A percentile compares a stretch with the other conserved stretches of the same genome.
phyloP scores from a whole-genome alignment of 92 coral and sea anemone genomes.

The Micromussa lordhowensis region DNA sequence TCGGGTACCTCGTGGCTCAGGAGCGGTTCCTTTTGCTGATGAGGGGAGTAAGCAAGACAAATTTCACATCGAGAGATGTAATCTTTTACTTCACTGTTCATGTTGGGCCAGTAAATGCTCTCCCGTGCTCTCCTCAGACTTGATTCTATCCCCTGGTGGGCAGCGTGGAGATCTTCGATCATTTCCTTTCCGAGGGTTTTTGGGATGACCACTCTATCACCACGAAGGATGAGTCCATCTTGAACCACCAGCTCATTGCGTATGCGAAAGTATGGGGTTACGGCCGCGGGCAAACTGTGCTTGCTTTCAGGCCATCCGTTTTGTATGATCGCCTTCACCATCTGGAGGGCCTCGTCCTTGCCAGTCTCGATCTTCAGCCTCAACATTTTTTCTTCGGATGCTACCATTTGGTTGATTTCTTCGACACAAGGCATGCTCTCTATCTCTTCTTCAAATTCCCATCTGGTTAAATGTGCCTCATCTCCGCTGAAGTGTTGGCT shows the following conservation, averaged over 20 bases:
- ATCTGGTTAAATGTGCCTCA: background rate
- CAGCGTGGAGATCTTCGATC: slow-evolving; percentile 20
- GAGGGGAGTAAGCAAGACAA: background rate
- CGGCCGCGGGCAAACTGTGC: background rate
- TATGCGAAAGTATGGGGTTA: slow-evolving; percentile 18
- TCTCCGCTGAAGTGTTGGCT: slow-evolving; percentile 33
- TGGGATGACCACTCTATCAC: slow-evolving; percentile 37
- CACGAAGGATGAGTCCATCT: background rate
- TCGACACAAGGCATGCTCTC: slow-evolving; percentile 6
- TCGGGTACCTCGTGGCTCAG: slow-evolving; percentile 48
- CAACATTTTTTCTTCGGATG: slow-evolving; percentile 1
- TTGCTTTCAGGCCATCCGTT: slow-evolving; percentile 41
- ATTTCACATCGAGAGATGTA: slow-evolving; percentile 38
- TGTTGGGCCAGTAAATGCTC: slow-evolving; percentile 39
- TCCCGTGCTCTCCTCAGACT: slow-evolving; percentile 34
- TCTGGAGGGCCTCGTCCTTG: slow-evolving; percentile 41
- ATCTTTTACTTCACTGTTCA: slow-evolving; percentile 36
- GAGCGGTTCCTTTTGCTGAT: slow-evolving; percentile 52
- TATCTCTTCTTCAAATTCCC: slow-evolving; percentile 10
- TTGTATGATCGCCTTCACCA: slow-evolving; percentile 2
- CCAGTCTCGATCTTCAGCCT: slow-evolving; percentile 6
- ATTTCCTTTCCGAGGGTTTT: slow-evolving; percentile 24
- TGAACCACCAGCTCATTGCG: slow-evolving; percentile 23
- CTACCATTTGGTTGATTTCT: slow-evolving; percentile 34
- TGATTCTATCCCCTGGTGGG: slow-evolving; percentile 52